phyloP scores from a whole-genome alignment of 2,797 vertebrate genomes.

The Podarcis lilfordi region DNA sequence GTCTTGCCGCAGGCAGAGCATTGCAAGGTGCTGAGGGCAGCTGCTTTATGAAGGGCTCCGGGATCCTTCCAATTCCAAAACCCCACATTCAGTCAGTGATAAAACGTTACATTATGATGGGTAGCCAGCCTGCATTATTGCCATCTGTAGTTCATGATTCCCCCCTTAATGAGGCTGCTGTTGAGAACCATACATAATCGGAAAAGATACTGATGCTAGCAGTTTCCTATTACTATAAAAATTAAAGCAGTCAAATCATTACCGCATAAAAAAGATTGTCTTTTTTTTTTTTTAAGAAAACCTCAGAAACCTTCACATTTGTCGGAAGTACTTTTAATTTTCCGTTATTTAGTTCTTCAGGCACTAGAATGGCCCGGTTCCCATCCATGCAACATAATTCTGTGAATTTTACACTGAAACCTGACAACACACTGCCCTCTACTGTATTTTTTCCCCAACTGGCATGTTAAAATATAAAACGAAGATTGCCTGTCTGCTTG shows the following conservation, averaged over 20 bases:
- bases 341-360: conserved; percentile 63
- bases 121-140: conserved; percentile 64
- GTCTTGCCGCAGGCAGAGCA: conserved; percentile 39
- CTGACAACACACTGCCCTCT: conserved; percentile 75
- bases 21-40: conserved; percentile 49
- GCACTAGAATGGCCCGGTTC: conserved; percentile 43
- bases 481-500: background rate
- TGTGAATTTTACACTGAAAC: conserved; percentile 56
- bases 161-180: conserved; percentile 63
- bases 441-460: conserved; percentile 61
- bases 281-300: conserved; percentile 31
- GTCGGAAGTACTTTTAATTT: conserved; percentile 63
- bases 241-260: conserved; percentile 60
- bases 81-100: conserved; percentile 62
- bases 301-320: conserved; percentile 42
- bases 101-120: conserved; percentile 67
- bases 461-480: conserved; percentile 32
- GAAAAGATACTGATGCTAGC: conserved; percentile 54
- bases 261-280: conserved; percentile 39
- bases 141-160: conserved; percentile 52
- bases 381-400: conserved; percentile 46
- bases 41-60: conserved; percentile 57
- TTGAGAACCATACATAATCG: conserved; percentile 51
- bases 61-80: conserved; percentile 66
- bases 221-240: conserved; percentile 64